Evolutionary conservation across 2,888 invertebrate species (phyloP).

Genomic region (Diachrysia chrysitis): DNA sequence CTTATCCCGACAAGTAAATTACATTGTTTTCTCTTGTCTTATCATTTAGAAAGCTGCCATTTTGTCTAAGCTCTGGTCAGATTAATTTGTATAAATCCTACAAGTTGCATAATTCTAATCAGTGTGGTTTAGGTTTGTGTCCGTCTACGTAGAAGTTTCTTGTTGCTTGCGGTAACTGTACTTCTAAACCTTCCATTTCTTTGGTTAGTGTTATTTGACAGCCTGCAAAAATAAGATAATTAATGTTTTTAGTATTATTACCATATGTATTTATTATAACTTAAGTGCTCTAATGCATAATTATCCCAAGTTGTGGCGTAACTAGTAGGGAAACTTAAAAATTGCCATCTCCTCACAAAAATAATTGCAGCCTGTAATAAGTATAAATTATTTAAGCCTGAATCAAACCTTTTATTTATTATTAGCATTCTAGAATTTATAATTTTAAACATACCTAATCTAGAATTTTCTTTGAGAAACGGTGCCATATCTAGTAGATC

Average conservation of each 20-base stretch:
- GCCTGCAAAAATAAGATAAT: slow-evolving; percentile 84
- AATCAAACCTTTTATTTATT: not conserved
- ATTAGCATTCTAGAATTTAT: no score
- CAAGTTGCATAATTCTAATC: slow-evolving; percentile 50
- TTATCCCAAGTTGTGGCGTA: no score
- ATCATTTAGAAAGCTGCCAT: not conserved
- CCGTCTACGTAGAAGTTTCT: slow-evolving; percentile 99
- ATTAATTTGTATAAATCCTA: not conserved
- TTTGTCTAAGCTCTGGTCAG: not conserved
- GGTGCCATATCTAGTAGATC: slow-evolving; percentile 99
- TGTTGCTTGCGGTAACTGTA: slow-evolving; percentile 95
- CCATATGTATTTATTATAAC: no score
- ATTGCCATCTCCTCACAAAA: no score
- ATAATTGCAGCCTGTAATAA: no score
- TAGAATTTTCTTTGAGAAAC: slow-evolving; percentile 97
- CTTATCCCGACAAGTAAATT: no score
- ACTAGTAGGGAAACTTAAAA: no score
- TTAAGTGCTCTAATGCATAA: no score
- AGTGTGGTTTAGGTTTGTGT: slow-evolving; percentile 98
- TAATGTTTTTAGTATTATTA: not conserved
- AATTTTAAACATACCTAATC: slow-evolving; percentile 91
- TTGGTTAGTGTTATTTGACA: slow-evolving; percentile 97
- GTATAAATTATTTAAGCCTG: not conserved
- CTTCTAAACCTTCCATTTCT: slow-evolving; percentile 95
- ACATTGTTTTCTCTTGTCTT: not conserved